Conservation (phyloP, 2,888 invertebrate species). For the Plagodis dolabraria region DNA sequence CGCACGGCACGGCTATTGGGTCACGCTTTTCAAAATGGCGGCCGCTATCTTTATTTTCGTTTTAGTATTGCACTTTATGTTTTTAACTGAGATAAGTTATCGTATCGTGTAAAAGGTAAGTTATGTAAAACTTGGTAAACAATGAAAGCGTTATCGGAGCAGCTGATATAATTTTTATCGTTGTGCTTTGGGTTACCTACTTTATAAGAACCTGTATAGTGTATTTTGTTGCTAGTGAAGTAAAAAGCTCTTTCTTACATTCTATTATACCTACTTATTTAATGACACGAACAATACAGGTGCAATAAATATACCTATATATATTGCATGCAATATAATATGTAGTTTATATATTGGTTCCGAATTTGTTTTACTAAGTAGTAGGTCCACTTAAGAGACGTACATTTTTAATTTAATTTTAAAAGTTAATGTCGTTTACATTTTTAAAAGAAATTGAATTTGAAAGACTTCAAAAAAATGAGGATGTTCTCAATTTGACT, state of each 20-base stretch:
- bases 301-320: too few relatives aligned
- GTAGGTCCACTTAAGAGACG: too few relatives aligned
- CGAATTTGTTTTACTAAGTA: too few relatives aligned
- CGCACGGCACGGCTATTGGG: slow-evolving; percentile 70
- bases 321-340: too few relatives aligned
- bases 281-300: neutral
- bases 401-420: too few relatives aligned
- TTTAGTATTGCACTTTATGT: slow-evolving; percentile 64
- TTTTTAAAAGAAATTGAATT: too few relatives aligned
- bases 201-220: neutral
- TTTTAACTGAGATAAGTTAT: slow-evolving; percentile 65
- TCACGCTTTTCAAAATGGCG: slow-evolving; percentile 76
- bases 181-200: neutral
- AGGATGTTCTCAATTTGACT: too few relatives aligned
- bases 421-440: too few relatives aligned
- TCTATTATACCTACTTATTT: neutral
- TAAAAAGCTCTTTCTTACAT: too few relatives aligned
- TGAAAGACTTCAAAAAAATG: too few relatives aligned
- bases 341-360: too few relatives aligned
- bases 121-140: slow-evolving; percentile 42
- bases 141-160: slow-evolving; percentile 13
- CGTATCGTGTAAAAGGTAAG: slow-evolving; percentile 49
- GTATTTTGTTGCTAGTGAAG: too few relatives aligned
- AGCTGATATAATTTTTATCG: slow-evolving; percentile 11
- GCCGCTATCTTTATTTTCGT: slow-evolving; percentile 66